A percentile compares a stretch with the other conserved stretches of the same genome.
phyloP scores from a whole-genome alignment of 2,888 invertebrate species.

The Endomychus coccineus region DNA sequence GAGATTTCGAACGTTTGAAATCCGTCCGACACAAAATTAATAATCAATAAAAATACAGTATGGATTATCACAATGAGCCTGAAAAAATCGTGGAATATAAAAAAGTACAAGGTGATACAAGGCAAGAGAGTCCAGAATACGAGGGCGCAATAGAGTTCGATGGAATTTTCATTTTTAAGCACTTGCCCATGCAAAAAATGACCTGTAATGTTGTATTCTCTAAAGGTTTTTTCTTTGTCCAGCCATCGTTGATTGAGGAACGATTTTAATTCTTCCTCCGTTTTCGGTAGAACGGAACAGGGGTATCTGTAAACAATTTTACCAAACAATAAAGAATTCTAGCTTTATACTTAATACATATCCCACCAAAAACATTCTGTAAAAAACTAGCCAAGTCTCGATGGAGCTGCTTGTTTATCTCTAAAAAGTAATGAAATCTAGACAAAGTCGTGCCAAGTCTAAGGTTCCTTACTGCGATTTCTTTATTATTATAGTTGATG shows the following conservation, averaged over 20 bases:
- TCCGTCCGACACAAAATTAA: slow-evolving; percentile 52
- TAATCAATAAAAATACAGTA: slow-evolving; percentile 47
- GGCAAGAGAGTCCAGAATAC: slow-evolving; percentile 60
- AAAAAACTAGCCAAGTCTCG: too few species aligned
- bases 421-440: too few species aligned
- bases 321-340: too few species aligned
- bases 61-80: slow-evolving; percentile 51
- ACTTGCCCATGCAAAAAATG: slow-evolving; percentile 38
- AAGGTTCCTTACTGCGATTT: too few species aligned
- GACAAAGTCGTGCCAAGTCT: too few species aligned
- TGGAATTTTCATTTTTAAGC: slow-evolving; percentile 33
- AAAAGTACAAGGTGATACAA: slow-evolving; percentile 43
- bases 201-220: slow-evolving; percentile 53
- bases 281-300: slow-evolving; percentile 51
- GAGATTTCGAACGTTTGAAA: slow-evolving; percentile 55
- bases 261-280: slow-evolving; percentile 49
- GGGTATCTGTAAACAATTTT: slow-evolving; percentile 50
- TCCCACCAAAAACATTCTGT: too few species aligned
- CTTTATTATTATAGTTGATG: too few species aligned
- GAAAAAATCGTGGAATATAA: slow-evolving; percentile 45
- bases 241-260: slow-evolving; percentile 63
- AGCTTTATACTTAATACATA: too few species aligned
- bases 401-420: too few species aligned
- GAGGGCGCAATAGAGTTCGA: slow-evolving; percentile 49
- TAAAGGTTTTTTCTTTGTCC: slow-evolving; percentile 56